Base-by-base conservation (phyloP, 2,888 invertebrate genomes). In the Tinea trinotella region DNA sequence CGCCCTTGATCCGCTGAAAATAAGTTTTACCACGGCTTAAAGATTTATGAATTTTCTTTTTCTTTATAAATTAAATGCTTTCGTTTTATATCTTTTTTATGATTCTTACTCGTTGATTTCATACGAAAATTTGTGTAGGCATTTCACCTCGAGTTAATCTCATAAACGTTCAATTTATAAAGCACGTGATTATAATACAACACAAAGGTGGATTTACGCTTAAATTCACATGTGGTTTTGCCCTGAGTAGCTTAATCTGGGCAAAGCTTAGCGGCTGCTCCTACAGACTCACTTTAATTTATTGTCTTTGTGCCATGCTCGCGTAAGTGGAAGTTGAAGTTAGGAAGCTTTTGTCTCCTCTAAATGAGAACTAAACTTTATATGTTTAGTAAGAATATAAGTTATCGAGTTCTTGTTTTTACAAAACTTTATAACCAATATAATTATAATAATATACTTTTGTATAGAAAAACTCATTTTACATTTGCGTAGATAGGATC, bases 281-380 rank as follows among this genome's bases (percentile, higher is more conserved):
- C 63, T 49, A 52, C 54, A 55, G 57, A 65, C 65, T 71, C 65
- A 64, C 67, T 71, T 74, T 74, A 73, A 76, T 76, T 74, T 75
- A 76, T 71, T 71, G 72, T 71, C 72, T 75, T 69, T 74, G 70
- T 70, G 67, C 67, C 68, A 66, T 64, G 64, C 67, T 66, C 67
- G 63, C 64, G 62, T 66, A 65, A 67, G 68, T 64, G 64, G 63
- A 62, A 64, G 62, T 63, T 61, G 63, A 72, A 70, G 66, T 68
- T 67, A 65, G 65, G 64, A 67, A 62, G 64, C 67, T 69, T 68
- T 69, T 64, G 62, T 66, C 40, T 40, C 30, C 7, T 40, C 7
- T 40, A 40, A 40, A 40, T 15, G 40, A 12, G 40, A 4, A 15
- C 2, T 40, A 3, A 40, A 40, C 40, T 40, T 15, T n/a, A 40